A percentile compares a stretch with the other conserved stretches of the same genome.
Conservation (phyloP, 2,888 invertebrate genomes). For the Cheilosia vulpina region DNA sequence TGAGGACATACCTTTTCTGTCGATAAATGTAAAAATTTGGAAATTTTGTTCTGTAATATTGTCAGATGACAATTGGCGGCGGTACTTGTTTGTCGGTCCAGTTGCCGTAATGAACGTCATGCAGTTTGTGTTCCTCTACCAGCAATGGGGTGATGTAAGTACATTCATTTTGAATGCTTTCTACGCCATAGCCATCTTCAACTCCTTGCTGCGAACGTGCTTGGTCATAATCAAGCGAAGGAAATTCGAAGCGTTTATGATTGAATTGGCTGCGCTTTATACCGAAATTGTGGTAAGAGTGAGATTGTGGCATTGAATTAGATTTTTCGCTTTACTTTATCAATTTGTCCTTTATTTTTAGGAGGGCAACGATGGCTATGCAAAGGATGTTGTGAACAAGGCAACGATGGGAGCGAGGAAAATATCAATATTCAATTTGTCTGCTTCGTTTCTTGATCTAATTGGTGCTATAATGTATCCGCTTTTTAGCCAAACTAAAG, state of each 20-base stretch:
- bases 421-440: constrained; percentile 79
- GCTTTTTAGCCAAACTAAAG: constrained; percentile 75
- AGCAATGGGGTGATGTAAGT: constrained; percentile 78
- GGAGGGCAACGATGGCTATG: constrained; percentile 74
- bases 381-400: constrained; percentile 72
- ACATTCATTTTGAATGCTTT: constrained; percentile 80
- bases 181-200: constrained; percentile 79
- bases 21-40: constrained; percentile 81
- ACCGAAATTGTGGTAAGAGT: constrained; percentile 77
- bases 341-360: constrained; percentile 31
- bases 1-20: constrained; percentile 78
- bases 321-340: constrained; percentile 1
- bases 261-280: constrained; percentile 77
- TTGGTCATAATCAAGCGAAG: constrained; percentile 78
- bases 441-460: constrained; percentile 78
- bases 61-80: constrained; percentile 78
- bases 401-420: constrained; percentile 77
- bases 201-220: constrained; percentile 79
- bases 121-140: constrained; percentile 79
- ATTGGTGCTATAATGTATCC: constrained; percentile 78
- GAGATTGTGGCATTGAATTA: not conserved
- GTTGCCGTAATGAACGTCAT: constrained; percentile 78
- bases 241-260: constrained; percentile 79
- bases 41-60: constrained; percentile 78
- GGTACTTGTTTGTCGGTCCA: constrained; percentile 78